Conservation (phyloP, 1,140 invertebrate species). For the Drosophila aff. region DNA sequence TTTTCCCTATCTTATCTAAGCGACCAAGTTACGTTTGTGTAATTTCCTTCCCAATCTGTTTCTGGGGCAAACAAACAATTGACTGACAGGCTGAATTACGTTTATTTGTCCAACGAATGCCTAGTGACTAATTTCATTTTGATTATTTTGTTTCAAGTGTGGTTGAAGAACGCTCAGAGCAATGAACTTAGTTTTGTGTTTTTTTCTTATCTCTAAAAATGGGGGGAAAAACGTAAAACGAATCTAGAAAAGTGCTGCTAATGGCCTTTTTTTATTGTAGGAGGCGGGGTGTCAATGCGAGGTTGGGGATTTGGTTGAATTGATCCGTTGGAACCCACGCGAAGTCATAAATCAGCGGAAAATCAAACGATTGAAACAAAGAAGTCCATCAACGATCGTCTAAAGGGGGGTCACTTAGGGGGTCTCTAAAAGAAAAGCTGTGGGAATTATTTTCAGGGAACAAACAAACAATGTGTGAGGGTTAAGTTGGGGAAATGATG, state of each 20-base stretch:
- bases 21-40: conserved; percentile 26
- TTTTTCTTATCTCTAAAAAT: conserved; percentile 32
- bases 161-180: conserved; percentile 22
- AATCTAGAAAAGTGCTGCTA: conserved; percentile 43
- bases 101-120: conserved; percentile 40
- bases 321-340: conserved; percentile 27
- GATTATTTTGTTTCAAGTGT: conserved; percentile 46
- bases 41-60: conserved; percentile 20
- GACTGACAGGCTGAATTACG: conserved; percentile 31
- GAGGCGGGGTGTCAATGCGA: conserved; percentile 25
- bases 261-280: conserved; percentile 15
- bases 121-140: conserved; percentile 50
- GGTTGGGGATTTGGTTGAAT: conserved; percentile 20
- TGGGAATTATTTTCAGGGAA: neutral
- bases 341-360: conserved; percentile 42
- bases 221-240: conserved; percentile 18
- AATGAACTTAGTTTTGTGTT: conserved; percentile 38
- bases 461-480: neutral
- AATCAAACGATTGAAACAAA: conserved; percentile 33
- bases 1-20: conserved; percentile 25
- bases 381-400: conserved; percentile 30
- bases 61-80: conserved; percentile 38
- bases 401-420: neutral
- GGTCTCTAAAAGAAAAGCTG: conserved; percentile 1
- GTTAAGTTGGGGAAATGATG: neutral